Evolutionary conservation across 2,888 invertebrate genomes (phyloP), one percentile per base, ranked within the genome.

Genomic region (Drepana falcataria): DNA sequence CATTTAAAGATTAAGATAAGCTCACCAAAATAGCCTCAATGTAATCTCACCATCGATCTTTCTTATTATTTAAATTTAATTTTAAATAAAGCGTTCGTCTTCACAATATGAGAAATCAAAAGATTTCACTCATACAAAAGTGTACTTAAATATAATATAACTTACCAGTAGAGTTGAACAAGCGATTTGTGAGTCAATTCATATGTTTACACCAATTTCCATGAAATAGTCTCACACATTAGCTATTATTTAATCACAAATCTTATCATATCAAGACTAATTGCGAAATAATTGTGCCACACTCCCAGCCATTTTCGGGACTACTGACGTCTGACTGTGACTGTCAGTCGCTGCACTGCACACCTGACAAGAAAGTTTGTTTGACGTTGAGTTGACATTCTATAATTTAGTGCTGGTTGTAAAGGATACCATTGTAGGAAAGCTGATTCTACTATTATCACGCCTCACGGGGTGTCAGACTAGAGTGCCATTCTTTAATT

Each of bases 231-330:
- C 55, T 56, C 58, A 60, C 58, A 64, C 69, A 67, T 64, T 70
- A 58, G 62, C 60, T 64, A 59, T 66, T 59, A 63, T 66, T 63
- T 66, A 67, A 64, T 60, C 59, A 65, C 65, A 66, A 65, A 69
- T 66, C 61, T 65, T 64, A n/a, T n/a, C n/a, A n/a, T n/a, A n/a
- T n/a, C n/a, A n/a, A 65, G 61, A 69, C 65, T 63, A 73, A 71
- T 71, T 75, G 69, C 70, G 68, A 77, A 79, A 74, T 55, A 59
- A 54, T 53, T 59, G 67, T 74, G 71, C 79, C 80, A 81, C 79
- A 81, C 77, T 78, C 70, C 74, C 75, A 74, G 73, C 80, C 86
- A 87, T 88, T 79, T 85, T 83, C 69, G 69, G 72, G 65, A 62
- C 68, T 3, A 35, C 35, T 37, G 40, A 52, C 35, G 9, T 34